phyloP scores from a whole-genome alignment of 1,140 invertebrate species.

The Lordiphosa clarofinis region DNA sequence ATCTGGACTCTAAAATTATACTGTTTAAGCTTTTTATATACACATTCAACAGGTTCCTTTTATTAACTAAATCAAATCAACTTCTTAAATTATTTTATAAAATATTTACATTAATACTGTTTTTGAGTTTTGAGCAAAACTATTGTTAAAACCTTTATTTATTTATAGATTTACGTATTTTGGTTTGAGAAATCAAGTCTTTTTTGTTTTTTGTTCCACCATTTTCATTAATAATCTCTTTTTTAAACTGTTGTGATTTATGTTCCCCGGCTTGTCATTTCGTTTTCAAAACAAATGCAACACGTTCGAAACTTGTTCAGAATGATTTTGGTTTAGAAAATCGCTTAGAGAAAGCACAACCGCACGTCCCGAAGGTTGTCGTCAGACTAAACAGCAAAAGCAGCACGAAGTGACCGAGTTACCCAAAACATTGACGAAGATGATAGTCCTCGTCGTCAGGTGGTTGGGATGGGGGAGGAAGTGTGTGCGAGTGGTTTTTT shows the following conservation, averaged over 20 bases:
- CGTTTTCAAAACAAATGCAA: constrained; percentile 35
- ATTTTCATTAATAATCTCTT: neutral
- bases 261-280: neutral
- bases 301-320: constrained; percentile 29
- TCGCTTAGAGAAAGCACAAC: constrained; percentile 30
- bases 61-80: too few species aligned
- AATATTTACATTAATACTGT: too few species aligned
- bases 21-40: too few species aligned
- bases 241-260: neutral
- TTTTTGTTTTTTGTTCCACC: neutral
- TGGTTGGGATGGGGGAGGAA: constrained; percentile 13
- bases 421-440: constrained; percentile 39
- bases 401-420: constrained; percentile 31
- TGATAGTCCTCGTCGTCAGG: constrained; percentile 46
- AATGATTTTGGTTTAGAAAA: constrained; percentile 3
- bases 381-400: constrained; percentile 52
- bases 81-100: too few species aligned
- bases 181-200: neutral
- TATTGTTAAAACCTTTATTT: too few species aligned
- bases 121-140: too few species aligned
- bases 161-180: too few species aligned
- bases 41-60: too few species aligned
- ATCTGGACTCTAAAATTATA: too few species aligned
- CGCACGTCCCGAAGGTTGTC: constrained; percentile 60
- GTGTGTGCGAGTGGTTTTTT: constrained; percentile 16